A percentile compares a stretch with the other conserved stretches of the same genome.
These are phyloP conservation scores for Pollenia labialis DNA, from an alignment of 2,888 invertebrate species.

Conservation along the genomic window DNA sequence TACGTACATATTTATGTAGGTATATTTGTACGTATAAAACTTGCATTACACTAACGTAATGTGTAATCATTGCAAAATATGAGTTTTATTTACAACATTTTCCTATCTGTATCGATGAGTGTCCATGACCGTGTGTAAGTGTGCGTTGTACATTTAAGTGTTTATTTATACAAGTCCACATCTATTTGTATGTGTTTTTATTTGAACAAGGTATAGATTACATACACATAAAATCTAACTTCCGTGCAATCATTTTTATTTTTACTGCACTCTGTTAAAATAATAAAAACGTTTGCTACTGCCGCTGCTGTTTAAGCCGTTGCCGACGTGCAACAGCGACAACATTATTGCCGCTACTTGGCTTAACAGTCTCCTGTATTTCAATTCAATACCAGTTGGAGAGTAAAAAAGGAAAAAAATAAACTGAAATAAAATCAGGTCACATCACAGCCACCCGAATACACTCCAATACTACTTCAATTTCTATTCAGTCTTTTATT, in stretches of 20 bases:
- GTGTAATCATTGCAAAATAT: slow-evolving; percentile 31
- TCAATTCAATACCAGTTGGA: slow-evolving; percentile 43
- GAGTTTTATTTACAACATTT: slow-evolving; percentile 34
- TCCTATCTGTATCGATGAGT: slow-evolving; percentile 13
- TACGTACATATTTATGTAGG: neutral
- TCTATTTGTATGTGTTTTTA: slow-evolving; percentile 20
- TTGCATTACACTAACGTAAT: slow-evolving; percentile 15
- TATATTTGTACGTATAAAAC: neutral
- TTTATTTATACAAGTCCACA: neutral
- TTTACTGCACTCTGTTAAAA: slow-evolving; percentile 28
- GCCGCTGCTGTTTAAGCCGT: neutral
- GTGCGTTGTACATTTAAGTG: neutral
- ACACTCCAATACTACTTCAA: slow-evolving; percentile 27
- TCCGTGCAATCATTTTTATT: slow-evolving; percentile 46
- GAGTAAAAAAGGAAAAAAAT: neutral
- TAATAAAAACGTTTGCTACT: slow-evolving; percentile 21
- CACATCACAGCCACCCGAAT: slow-evolving; percentile 45
- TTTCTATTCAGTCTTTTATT: slow-evolving; percentile 39
- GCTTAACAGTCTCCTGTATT: slow-evolving; percentile 23
- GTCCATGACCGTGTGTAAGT: neutral
- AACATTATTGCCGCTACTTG: neutral
- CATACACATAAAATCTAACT: slow-evolving; percentile 30
- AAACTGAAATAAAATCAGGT: slow-evolving; percentile 52
- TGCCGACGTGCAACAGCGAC: neutral
- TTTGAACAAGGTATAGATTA: slow-evolving; percentile 3